Evolutionary conservation across 1,140 invertebrate genomes (phyloP).

Genomic region (Monochamus saltuarius): DNA sequence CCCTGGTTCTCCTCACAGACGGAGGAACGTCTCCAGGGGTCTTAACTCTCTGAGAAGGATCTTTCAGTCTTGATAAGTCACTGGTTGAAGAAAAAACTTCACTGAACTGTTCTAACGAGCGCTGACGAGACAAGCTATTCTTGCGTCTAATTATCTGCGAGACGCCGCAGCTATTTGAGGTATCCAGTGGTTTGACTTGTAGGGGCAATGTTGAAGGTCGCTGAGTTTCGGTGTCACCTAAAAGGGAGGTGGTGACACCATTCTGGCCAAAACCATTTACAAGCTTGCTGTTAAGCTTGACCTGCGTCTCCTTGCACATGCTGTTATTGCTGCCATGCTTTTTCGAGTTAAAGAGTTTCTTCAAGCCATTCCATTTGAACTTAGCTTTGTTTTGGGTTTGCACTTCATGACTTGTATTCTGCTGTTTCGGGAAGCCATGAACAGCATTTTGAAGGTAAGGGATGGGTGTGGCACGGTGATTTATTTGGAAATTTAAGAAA

Average conservation of each 20-base stretch:
- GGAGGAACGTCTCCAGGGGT: constrained; percentile 79
- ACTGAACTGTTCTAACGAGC: constrained; percentile 68
- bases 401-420: constrained; percentile 52
- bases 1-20: constrained; percentile 66
- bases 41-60: constrained; percentile 74
- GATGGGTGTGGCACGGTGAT: constrained; percentile 61
- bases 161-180: constrained; percentile 29
- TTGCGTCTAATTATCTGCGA: constrained; percentile 45
- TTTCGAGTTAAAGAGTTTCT: constrained; percentile 46
- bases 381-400: constrained; percentile 34
- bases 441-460: constrained; percentile 77
- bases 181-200: constrained; percentile 36
- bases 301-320: constrained; percentile 57
- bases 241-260: constrained; percentile 45
- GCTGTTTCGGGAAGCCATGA: constrained; percentile 59
- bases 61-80: constrained; percentile 65
- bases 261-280: constrained; percentile 42
- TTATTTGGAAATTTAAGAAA: constrained; percentile 46
- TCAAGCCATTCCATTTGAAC: constrained; percentile 47
- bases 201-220: constrained; percentile 49
- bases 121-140: constrained; percentile 55
- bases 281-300: constrained; percentile 52
- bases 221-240: constrained; percentile 37
- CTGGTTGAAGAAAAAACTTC: constrained; percentile 62
- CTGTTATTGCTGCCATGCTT: constrained; percentile 19